Conservation (phyloP, 2,113 vertebrate species). For the Gila orcuttii region DNA sequence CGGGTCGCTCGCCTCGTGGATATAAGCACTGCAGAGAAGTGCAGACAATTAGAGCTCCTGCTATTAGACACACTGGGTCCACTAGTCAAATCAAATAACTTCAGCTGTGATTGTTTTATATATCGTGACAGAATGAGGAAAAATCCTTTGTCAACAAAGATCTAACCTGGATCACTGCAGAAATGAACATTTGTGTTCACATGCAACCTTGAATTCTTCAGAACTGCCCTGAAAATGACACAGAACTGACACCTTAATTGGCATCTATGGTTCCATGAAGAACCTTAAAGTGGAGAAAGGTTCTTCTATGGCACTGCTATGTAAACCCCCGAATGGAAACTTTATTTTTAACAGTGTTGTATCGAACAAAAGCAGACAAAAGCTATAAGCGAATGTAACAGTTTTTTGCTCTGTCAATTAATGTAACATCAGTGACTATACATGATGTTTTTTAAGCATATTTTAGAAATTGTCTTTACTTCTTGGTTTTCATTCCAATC, state of each 20-base stretch:
- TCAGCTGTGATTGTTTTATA: not conserved
- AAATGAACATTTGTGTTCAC: no score
- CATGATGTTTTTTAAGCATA: not conserved
- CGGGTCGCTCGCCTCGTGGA: constrained; percentile 89
- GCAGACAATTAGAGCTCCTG: not conserved
- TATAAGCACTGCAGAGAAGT: constrained; percentile 82
- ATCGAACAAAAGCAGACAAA: no score
- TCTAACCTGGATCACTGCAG: not conserved
- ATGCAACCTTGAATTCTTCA: no score
- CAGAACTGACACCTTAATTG: no score
- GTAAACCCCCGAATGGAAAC: no score
- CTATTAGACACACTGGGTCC: not conserved
- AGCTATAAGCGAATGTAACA: no score
- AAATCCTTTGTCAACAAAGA: not conserved
- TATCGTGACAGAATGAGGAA: not conserved
- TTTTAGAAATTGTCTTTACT: not conserved
- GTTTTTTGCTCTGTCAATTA: not conserved
- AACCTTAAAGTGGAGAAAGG: no score
- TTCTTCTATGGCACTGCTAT: no score
- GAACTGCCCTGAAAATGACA: no score
- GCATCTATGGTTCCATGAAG: no score
- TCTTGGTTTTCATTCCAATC: not conserved
- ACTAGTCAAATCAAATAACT: not conserved
- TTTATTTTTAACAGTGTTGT: no score
- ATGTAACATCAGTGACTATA: not conserved